Percentiles rank a stretch among this genome's conserved stretches.
phyloP scores from a whole-genome alignment of 2,113 vertebrate species.

The Phaethornis superciliosus region DNA sequence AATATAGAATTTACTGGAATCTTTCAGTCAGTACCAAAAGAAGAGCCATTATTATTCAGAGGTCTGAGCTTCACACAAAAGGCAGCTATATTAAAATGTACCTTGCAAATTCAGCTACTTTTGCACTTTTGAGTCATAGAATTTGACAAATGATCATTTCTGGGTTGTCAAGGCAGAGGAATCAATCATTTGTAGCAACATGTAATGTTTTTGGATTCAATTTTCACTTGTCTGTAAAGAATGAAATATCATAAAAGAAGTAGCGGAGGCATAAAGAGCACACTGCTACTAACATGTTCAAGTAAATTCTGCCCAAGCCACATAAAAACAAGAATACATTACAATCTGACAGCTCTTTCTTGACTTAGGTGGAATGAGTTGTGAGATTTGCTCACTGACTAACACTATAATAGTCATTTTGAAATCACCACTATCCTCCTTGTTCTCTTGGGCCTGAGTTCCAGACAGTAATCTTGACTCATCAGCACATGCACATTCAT shows the following conservation, averaged over 20 bases:
- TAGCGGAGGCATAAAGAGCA: background rate
- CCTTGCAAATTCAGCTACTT: conserved; percentile 18
- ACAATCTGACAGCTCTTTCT: background rate
- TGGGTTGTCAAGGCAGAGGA: background rate
- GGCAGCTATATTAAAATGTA: background rate
- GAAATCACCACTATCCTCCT: background rate
- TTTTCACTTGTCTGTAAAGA: background rate
- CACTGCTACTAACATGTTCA: background rate
- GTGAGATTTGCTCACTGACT: background rate
- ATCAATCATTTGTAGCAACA: conserved; percentile 2
- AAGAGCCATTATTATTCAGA: background rate
- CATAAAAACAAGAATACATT: background rate
- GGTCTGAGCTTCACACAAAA: background rate
- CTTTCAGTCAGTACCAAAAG: background rate
- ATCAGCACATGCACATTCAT: background rate
- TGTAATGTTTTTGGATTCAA: background rate
- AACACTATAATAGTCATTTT: background rate
- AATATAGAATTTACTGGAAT: background rate
- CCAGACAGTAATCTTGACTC: conserved; percentile 10
- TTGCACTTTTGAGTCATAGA: background rate
- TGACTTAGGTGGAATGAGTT: background rate
- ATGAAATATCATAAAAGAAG: background rate
- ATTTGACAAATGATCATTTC: conserved; percentile 17
- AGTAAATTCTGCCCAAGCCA: background rate
- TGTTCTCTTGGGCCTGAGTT: background rate